Base-by-base conservation (phyloP, 2,888 invertebrate species). In the Beris morrisii region DNA sequence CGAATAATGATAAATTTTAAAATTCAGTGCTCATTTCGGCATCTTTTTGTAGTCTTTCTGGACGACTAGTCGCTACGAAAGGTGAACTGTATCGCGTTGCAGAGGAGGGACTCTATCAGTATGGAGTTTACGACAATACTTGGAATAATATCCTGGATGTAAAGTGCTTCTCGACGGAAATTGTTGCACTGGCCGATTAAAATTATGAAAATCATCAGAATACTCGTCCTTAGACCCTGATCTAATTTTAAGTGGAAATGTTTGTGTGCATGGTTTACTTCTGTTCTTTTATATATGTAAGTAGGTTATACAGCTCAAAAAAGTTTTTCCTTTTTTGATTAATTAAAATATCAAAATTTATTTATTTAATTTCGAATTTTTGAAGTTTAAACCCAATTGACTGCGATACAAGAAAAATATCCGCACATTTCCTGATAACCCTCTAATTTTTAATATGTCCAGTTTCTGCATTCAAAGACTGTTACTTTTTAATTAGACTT, bases 121-220 rank as follows among this genome's bases (percentile, higher is more conserved):
- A 30, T 22, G 61, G 50, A 15, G 13, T 15, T 12, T 38, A 50
- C 38, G 50, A 22, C 13, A 61, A 50, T 11, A 22, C 22, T 12
- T 61, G 61, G 61, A 50, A 38, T 28, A 61, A 61, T 52, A 38
- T 30, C 9, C 15, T 61, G 13, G 61, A 61, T 22, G 61, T 61
- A 3, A 61, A 50, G n/a, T 50, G 50, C 50, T 61, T 61, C 31
- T 50, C 61, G 5, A 61, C 61, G 15, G 61, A 61, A 50, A 61
- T 61, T 12, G 61, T 61, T 7, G 61, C 61, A 5, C 38, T 61
- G 9, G 61, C 61, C 3, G 38, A 61, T 30, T 61, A 46, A 56
- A 6, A 13, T n/a, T 48, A n/a, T 12, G 6, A 15, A 7, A 48
- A 6, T 3, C n/a, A n/a, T 5, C 11, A 5, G 6, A 48, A 13